phyloP scores from a whole-genome alignment of 2,888 invertebrate species.

The Xestia rhomboidea region DNA sequence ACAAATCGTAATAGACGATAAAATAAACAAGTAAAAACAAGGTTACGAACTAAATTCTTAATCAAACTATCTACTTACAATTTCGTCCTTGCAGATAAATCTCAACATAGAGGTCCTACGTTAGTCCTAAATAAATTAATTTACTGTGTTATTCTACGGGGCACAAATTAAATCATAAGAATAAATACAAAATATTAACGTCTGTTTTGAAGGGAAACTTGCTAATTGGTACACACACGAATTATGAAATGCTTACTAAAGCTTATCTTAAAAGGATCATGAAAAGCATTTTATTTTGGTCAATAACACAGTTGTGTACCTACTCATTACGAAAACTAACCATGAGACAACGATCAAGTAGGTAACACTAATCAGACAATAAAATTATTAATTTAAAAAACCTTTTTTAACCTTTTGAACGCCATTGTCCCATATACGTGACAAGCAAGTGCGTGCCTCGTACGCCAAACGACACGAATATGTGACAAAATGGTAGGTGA shows the following conservation, averaged over 20 bases:
- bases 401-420: too few species aligned
- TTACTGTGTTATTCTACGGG: background rate
- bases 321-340: constrained; percentile 2
- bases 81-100: constrained; percentile 34
- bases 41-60: constrained; percentile 29
- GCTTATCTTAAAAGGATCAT: background rate
- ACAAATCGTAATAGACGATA: constrained; percentile 11
- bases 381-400: too few species aligned
- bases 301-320: too few species aligned
- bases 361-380: too few species aligned
- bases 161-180: background rate
- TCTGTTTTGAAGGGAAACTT: background rate
- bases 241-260: too few species aligned
- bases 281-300: constrained; percentile 7
- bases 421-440: too few species aligned
- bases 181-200: background rate
- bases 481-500: too few species aligned
- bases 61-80: constrained; percentile 38
- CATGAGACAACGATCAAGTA: too few species aligned
- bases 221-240: too few species aligned
- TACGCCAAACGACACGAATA: too few species aligned
- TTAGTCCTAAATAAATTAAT: constrained; percentile 16
- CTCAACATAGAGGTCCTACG: constrained; percentile 13
- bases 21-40: constrained; percentile 30
- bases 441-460: too few species aligned